Evolutionary conservation across 2,113 vertebrate genomes (phyloP).

Genomic region (Chlorocebus sabaeus): DNA sequence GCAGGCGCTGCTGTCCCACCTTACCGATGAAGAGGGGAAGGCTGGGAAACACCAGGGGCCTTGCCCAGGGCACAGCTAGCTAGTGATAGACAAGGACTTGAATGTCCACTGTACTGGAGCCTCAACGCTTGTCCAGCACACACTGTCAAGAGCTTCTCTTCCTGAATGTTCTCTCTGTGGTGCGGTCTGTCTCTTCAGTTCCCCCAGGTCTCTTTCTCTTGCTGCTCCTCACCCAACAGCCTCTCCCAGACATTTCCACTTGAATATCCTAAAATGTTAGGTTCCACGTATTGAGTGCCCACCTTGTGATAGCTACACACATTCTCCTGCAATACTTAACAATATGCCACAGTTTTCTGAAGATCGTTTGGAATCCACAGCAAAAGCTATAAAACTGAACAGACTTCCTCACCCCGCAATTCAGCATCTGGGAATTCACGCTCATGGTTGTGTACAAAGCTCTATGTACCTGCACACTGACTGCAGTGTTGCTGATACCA

Average conservation of each 20-base stretch:
- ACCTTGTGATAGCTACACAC: accelerated
- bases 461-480: accelerated
- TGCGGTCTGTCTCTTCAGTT: accelerated
- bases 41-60: accelerated
- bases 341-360: background rate
- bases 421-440: background rate
- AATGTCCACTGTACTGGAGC: accelerated
- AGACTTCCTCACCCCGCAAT: background rate
- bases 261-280: accelerated
- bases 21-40: background rate
- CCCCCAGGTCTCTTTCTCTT: background rate
- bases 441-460: accelerated
- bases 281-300: accelerated
- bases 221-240: background rate
- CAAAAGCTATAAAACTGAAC: background rate
- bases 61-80: background rate
- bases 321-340: accelerated
- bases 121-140: accelerated
- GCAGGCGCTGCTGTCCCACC: accelerated
- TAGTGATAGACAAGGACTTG: background rate
- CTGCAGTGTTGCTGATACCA: accelerated
- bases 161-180: background rate
- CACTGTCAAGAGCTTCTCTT: accelerated
- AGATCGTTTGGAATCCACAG: background rate
- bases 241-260: accelerated